Conservation (phyloP, 2,797 vertebrate species). For the Cheirogaleus major region DNA sequence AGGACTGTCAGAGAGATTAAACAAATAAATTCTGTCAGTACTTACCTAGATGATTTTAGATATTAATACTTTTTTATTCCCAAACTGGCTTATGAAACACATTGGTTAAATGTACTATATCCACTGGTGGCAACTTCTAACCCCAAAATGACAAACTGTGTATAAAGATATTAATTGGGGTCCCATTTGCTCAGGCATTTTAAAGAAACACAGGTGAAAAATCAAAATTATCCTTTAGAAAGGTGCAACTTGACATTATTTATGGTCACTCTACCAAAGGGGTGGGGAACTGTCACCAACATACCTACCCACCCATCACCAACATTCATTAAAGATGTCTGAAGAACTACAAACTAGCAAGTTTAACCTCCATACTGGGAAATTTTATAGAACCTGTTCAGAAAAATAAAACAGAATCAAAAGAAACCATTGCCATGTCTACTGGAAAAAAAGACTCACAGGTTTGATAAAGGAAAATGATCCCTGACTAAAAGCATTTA, state of each 20-base stretch:
- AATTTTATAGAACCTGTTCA: not conserved
- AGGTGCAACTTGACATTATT: not conserved
- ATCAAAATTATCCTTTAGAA: conserved; percentile 22
- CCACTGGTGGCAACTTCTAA: not conserved
- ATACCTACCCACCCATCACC: not conserved
- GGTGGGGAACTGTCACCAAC: not conserved
- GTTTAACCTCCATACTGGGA: not conserved
- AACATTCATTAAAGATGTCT: conserved; percentile 16
- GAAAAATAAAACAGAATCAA: not conserved
- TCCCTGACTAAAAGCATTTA: conserved; percentile 23
- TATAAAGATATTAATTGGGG: not conserved
- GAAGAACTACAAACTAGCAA: not conserved
- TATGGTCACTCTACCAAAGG: not conserved
- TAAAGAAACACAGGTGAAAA: conserved; percentile 23
- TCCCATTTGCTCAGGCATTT: not conserved
- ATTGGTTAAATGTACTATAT: not conserved
- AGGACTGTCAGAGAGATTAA: not conserved
- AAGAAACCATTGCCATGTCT: not conserved
- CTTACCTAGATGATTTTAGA: conserved; percentile 1
- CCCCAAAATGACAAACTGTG: not conserved
- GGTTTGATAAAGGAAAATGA: conserved; percentile 33
- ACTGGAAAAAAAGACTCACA: not conserved
- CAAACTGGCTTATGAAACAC: conserved; percentile 19
- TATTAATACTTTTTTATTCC: not conserved
- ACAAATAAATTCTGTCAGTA: not conserved